Evolutionary conservation across 2,888 invertebrate genomes (phyloP), one percentile per base, ranked within the genome.

Genomic region (Cephus sareptanus): DNA sequence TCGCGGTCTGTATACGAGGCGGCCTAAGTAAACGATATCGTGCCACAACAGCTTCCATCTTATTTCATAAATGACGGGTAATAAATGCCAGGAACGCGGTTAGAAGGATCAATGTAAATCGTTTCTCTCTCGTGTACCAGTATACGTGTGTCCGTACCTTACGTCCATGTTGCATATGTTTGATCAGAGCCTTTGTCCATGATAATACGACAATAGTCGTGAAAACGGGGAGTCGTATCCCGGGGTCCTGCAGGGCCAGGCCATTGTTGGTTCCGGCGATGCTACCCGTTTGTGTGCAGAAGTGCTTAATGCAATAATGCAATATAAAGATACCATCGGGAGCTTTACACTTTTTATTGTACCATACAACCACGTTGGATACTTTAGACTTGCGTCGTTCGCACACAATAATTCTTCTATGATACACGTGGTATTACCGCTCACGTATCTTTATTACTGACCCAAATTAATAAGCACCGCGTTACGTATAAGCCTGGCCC

Each of bases 271-370:
- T 79, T 76, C 84, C 79, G 80, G 70, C 83, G 84, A 84, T 87
- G 83, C 81, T 85, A 83, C 85, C 81, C 82, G 40, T 79, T 35
- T 90, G 90, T 91, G 89, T 91, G 84, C 90, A 83, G 83, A 90
- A 91, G 89, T 91, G 87, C 90, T 91, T 91, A 91, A 85, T 81
- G 88, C 87, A 90, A 91, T 91, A 90, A 90, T 87, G 87, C 87
- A 87, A 88, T 88, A 89, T 88, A 90, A 90, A 90, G 89, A 90
- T 90, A 89, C 89, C 88, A 86, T 86, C 86, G 87, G 87, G 85
- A 83, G 81, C 83, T 84, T 83, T 78, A 78, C 79, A 80, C 56
- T 56, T 56, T 56, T 56, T 56, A 23, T 56, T 56, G 9, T 56
- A 9, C 15, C 23, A 2, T 56, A 23, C 56, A 35, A 56, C 56